Conservation (phyloP, 2,888 invertebrate species). For the Mystacides longicornis region DNA sequence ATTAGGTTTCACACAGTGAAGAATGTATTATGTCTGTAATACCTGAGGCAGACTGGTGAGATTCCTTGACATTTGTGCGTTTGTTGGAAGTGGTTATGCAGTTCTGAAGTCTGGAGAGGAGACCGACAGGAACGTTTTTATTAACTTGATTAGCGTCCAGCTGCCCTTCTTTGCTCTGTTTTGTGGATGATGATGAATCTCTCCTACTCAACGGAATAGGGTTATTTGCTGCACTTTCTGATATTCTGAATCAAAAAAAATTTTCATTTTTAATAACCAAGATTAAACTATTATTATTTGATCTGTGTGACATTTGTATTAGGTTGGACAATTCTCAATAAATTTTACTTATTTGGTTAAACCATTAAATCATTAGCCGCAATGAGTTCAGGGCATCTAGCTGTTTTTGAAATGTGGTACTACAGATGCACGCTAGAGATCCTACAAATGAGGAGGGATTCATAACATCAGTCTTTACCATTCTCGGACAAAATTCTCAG, state of each 20-base stretch:
- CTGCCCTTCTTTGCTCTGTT: conserved; percentile 12
- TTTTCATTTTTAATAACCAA: background rate
- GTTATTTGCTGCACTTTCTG: conserved; percentile 21
- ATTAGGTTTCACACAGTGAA: no score
- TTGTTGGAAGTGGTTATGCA: conserved; percentile 21
- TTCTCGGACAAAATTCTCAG: no score
- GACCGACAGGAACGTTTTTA: conserved; percentile 18
- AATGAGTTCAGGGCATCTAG: no score
- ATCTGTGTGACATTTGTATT: no score
- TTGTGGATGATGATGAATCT: conserved; percentile 17
- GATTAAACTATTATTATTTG: no score
- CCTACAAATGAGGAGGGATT: no score
- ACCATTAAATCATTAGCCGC: no score
- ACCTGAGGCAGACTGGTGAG: conserved; percentile 6
- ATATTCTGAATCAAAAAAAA: conserved; percentile 9
- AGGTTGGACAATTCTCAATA: no score
- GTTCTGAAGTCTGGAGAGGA: conserved; percentile 20
- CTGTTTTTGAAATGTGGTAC: no score
- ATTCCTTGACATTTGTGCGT: conserved; percentile 24
- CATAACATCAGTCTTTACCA: no score
- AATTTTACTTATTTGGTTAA: no score
- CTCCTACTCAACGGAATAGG: conserved; percentile 13
- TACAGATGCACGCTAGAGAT: no score
- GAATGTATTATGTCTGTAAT: background rate
- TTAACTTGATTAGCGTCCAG: conserved; percentile 12